Percentiles rank a stretch among this genome's conserved stretches.
Conservation (phyloP, 2,113 vertebrate genomes). For the Smithornis capensis region DNA sequence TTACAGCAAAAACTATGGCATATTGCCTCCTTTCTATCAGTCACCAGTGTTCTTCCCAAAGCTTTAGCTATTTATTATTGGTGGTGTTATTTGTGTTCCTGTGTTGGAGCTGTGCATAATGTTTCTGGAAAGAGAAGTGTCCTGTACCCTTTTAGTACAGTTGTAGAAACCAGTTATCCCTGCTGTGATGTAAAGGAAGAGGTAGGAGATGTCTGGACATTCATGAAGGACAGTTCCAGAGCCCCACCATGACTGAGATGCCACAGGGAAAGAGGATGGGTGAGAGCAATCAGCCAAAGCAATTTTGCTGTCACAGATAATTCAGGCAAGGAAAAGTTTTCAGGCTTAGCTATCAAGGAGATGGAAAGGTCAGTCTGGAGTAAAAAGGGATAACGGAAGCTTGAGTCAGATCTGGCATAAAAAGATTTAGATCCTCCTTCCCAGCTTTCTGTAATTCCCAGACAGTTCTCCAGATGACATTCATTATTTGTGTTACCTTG, state of each 20-base stretch:
- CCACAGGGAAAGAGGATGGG: not conserved
- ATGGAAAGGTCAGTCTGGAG: not conserved
- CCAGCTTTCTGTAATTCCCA: not conserved
- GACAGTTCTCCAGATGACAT: not conserved
- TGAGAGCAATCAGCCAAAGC: not conserved
- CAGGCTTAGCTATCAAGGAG: not conserved
- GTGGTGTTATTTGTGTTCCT: not conserved
- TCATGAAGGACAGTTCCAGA: not conserved
- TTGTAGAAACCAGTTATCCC: not conserved
- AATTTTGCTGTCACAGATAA: not conserved
- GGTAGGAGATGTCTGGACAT: not conserved
- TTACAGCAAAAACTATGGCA: not conserved
- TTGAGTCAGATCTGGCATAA: not conserved
- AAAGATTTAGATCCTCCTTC: not conserved
- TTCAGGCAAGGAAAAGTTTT: not conserved
- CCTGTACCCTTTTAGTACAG: not conserved
- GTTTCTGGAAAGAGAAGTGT: not conserved
- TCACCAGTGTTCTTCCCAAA: not conserved
- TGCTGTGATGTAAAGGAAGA: not conserved
- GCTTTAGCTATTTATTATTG: not conserved
- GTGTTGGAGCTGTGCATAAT: not conserved
- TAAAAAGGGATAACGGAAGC: not conserved
- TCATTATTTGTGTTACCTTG: conserved; percentile 35
- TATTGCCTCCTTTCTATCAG: not conserved
- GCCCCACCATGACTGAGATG: fast-evolving